Evolutionary conservation across 23 tunicate species (phyloP).

Genomic region (Styela clava): DNA sequence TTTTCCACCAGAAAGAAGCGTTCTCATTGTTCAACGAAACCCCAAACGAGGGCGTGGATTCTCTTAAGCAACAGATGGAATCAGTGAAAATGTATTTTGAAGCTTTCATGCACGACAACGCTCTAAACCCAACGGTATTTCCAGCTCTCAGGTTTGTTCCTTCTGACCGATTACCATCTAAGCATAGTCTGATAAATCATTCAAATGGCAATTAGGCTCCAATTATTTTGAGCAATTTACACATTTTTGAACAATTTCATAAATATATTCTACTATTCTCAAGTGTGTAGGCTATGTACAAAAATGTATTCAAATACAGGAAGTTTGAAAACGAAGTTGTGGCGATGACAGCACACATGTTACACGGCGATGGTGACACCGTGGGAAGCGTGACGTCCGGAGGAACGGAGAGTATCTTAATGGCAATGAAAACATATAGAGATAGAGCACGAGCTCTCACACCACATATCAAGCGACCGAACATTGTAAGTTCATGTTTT

Average conservation of each 20-base stretch:
- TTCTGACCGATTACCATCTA: neutral
- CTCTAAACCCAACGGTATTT: slow-evolving; percentile 78
- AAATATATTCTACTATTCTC: too few species aligned
- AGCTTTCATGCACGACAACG: slow-evolving; percentile 95
- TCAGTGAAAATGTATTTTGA: slow-evolving; percentile 59
- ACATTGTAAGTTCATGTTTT: slow-evolving; percentile 48
- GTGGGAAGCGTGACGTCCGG: slow-evolving; percentile 97
- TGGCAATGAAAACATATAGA: slow-evolving; percentile 92
- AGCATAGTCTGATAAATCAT: neutral
- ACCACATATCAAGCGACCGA: slow-evolving; percentile 69
- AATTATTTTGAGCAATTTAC: too few species aligned
- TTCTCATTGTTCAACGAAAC: slow-evolving; percentile 62
- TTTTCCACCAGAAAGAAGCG: slow-evolving; percentile 90
- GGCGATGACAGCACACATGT: slow-evolving; percentile 89
- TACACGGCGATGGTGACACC: slow-evolving; percentile 70
- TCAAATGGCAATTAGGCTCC: too few species aligned
- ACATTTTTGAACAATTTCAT: too few species aligned
- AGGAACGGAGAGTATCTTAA: slow-evolving; percentile 87
- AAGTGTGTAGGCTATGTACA: too few species aligned
- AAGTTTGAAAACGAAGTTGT: slow-evolving; percentile 94
- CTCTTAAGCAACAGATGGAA: slow-evolving; percentile 27
- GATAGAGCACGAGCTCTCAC: slow-evolving; percentile 56
- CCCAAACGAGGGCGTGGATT: slow-evolving; percentile 18
- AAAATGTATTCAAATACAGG: slow-evolving; percentile 37
- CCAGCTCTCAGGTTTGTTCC: slow-evolving; percentile 60